phyloP scores from a whole-genome alignment of 2,888 invertebrate species.

The Callyntrura sp. region DNA sequence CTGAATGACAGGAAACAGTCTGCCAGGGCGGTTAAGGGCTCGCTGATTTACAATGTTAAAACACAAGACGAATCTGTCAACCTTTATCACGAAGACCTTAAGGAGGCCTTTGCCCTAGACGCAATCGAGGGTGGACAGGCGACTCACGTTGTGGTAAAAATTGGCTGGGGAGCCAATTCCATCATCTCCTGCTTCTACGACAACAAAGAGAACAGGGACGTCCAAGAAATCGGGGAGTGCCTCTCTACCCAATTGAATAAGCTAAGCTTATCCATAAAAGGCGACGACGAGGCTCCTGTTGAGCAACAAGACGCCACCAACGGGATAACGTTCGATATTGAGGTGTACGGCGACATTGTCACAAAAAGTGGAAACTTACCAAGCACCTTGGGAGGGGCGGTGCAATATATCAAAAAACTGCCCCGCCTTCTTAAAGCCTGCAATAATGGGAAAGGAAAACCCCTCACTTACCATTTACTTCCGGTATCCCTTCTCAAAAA shows the following conservation, averaged over 20 bases:
- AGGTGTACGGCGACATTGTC: slow-evolving; percentile 69
- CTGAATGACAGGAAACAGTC: slow-evolving; percentile 65
- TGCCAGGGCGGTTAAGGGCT: slow-evolving; percentile 56
- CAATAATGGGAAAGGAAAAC: slow-evolving; percentile 66
- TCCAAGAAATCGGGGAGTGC: slow-evolving; percentile 36
- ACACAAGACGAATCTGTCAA: slow-evolving; percentile 68
- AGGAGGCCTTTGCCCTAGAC: slow-evolving; percentile 58
- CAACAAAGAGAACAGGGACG: slow-evolving; percentile 62
- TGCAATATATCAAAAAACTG: slow-evolving; percentile 60
- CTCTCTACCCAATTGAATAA: slow-evolving; percentile 47
- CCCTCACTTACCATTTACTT: slow-evolving; percentile 52
- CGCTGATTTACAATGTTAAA: slow-evolving; percentile 68
- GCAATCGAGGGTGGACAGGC: slow-evolving; percentile 61
- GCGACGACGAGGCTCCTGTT: background rate
- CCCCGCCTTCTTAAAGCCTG: background rate
- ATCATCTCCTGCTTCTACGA: slow-evolving; percentile 56
- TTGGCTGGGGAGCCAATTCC: slow-evolving; percentile 72
- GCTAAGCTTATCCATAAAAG: background rate
- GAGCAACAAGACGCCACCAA: slow-evolving; percentile 5
- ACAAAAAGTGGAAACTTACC: slow-evolving; percentile 59
- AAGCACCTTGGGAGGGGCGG: slow-evolving; percentile 35
- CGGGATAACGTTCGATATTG: background rate
- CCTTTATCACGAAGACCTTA: slow-evolving; percentile 64
- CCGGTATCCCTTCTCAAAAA: slow-evolving; percentile 52
- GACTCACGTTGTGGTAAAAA: slow-evolving; percentile 69